These are phyloP conservation scores for Cricetomys ansorgei DNA, from an alignment of 2,113 vertebrate genomes.

Conservation along the genomic window DNA sequence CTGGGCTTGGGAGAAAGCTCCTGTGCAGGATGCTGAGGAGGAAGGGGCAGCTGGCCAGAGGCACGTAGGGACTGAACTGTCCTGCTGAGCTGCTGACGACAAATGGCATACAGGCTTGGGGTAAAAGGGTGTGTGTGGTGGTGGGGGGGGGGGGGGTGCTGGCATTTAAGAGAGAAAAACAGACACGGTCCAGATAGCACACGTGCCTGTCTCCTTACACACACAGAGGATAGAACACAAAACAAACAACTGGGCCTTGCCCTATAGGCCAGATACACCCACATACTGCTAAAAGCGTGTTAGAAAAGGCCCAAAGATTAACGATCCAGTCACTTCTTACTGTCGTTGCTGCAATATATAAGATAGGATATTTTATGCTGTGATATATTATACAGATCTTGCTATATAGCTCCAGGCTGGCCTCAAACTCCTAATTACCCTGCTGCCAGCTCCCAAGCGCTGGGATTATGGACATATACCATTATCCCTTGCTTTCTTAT, in stretches of 20 bases:
- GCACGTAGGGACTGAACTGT: constrained; percentile 59
- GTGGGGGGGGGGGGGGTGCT: background rate
- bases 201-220: constrained; percentile 19
- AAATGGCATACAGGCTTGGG: background rate
- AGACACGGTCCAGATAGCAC: constrained; percentile 26
- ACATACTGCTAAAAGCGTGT: background rate
- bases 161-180: constrained; percentile 42
- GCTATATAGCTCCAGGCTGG: background rate
- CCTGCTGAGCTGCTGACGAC: constrained; percentile 65
- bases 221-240: background rate
- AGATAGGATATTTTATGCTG: background rate
- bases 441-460: background rate
- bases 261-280: background rate
- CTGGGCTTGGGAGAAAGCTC: constrained; percentile 24
- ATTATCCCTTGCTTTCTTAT: background rate
- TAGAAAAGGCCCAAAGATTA: background rate
- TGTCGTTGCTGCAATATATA: too few relatives aligned
- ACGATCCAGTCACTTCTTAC: background rate
- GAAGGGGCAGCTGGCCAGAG: background rate
- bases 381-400: background rate
- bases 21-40: constrained; percentile 61
- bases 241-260: background rate
- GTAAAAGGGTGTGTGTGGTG: too few relatives aligned
- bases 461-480: too few relatives aligned
- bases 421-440: background rate